Conservation (phyloP, 2,888 invertebrate species). For the Phyllotreta striolata region DNA sequence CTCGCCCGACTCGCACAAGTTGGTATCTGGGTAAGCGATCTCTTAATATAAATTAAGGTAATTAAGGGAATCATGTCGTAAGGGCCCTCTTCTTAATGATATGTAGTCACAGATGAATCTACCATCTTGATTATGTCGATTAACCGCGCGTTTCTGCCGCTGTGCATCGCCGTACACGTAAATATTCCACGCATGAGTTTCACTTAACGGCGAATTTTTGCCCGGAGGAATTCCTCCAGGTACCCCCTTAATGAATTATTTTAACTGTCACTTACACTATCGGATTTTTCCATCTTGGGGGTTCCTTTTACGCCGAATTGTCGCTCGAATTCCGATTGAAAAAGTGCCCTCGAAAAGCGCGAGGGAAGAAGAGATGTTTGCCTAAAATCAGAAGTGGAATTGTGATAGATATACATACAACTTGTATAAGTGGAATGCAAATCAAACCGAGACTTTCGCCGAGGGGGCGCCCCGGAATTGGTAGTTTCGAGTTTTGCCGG, state of each 20-base stretch:
- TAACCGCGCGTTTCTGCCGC: slow-evolving; percentile 6
- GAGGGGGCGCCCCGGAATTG: slow-evolving; percentile 10
- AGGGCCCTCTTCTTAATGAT: slow-evolving; percentile 60
- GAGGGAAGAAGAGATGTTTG: too few species aligned
- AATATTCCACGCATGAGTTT: too few species aligned
- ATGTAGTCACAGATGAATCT: slow-evolving; percentile 51
- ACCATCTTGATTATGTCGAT: slow-evolving; percentile 45
- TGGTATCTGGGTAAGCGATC: slow-evolving; percentile 56
- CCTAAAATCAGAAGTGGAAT: too few species aligned
- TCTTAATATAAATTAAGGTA: slow-evolving; percentile 62
- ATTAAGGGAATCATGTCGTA: slow-evolving; percentile 63
- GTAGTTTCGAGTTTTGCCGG: slow-evolving; percentile 18
- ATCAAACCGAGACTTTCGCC: slow-evolving; percentile 8
- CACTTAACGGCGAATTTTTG: too few species aligned
- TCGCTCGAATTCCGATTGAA: too few species aligned
- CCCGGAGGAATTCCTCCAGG: too few species aligned
- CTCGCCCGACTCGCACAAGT: slow-evolving; percentile 9
- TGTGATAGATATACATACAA: too few species aligned
- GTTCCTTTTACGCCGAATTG: too few species aligned
- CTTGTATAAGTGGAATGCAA: slow-evolving; percentile 12
- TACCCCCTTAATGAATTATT: too few species aligned
- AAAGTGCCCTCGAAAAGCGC: too few species aligned
- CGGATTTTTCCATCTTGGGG: too few species aligned
- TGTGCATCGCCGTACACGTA: not conserved
- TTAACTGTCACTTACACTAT: too few species aligned